Conservation (phyloP, 2,888 invertebrate genomes). For the Beris chalybata region DNA sequence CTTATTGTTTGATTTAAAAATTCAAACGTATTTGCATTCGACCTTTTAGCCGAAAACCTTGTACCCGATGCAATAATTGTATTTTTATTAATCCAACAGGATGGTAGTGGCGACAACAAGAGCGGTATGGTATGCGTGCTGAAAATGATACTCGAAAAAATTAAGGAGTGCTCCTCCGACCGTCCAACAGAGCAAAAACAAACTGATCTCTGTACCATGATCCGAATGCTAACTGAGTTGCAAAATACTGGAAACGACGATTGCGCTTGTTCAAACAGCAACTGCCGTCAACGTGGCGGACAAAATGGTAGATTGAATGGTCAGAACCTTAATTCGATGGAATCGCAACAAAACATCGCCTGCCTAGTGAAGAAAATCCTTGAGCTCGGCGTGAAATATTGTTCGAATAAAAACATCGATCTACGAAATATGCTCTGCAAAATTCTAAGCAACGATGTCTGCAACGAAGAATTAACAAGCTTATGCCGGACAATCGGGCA, state of each 20-base stretch:
- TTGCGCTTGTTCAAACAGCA: not conserved
- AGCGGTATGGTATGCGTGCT: not conserved
- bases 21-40: no score
- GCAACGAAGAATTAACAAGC: constrained; percentile 7
- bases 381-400: constrained; percentile 18
- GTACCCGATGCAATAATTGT: no score
- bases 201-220: constrained; percentile 9
- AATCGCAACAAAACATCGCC: constrained; percentile 2
- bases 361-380: constrained; percentile 20
- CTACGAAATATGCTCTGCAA: constrained; percentile 7
- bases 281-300: constrained; percentile 3
- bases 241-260: not conserved
- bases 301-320: not conserved
- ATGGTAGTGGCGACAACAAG: constrained; percentile 16
- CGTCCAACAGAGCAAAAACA: constrained; percentile 10
- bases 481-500: constrained; percentile 3
- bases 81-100: not conserved
- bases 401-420: constrained; percentile 20
- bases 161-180: constrained; percentile 12
- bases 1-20: no score
- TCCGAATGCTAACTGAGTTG: constrained; percentile 1
- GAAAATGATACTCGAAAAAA: constrained; percentile 20
- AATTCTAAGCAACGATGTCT: constrained; percentile 8
- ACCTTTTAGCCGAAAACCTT: no score
- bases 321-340: not conserved